Evolutionary conservation across 1,140 invertebrate genomes (phyloP).

Genomic region (Brachionus manjavacas): DNA sequence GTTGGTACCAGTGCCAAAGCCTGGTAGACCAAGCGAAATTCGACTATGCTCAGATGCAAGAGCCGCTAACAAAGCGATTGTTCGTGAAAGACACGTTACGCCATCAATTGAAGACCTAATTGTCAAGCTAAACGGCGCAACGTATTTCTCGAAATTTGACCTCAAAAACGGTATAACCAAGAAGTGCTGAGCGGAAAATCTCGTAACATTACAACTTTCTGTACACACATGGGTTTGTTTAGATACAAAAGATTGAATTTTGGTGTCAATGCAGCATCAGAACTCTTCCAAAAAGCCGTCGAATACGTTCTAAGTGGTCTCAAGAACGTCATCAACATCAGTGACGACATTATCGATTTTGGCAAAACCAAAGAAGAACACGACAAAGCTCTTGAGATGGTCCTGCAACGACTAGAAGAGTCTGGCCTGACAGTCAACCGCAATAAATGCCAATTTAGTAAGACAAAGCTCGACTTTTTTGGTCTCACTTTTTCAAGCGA

Average conservation of each 20-base stretch:
- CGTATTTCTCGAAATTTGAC: not conserved
- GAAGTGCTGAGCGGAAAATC: not conserved
- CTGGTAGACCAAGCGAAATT: slow-evolving; percentile 39
- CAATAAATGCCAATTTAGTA: not conserved
- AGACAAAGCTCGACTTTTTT: not conserved
- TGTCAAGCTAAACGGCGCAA: not conserved
- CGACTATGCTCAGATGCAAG: not conserved
- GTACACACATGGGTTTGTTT: not conserved
- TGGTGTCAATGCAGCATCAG: not conserved
- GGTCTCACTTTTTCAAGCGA: not conserved
- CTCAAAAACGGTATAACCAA: not conserved
- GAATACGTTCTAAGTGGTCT: not conserved
- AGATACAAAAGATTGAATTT: not conserved
- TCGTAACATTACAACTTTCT: not conserved
- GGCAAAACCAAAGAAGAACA: not conserved
- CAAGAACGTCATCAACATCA: not conserved
- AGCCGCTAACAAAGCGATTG: not conserved
- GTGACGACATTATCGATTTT: not conserved
- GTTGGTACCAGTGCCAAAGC: slow-evolving; percentile 48
- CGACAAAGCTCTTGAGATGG: not conserved
- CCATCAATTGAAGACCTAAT: not conserved
- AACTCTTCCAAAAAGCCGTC: not conserved
- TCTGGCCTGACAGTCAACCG: not conserved
- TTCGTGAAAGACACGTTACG: not conserved
- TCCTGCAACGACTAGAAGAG: not conserved